Conservation (phyloP, 2,888 invertebrate genomes). For the Patella depressa region DNA sequence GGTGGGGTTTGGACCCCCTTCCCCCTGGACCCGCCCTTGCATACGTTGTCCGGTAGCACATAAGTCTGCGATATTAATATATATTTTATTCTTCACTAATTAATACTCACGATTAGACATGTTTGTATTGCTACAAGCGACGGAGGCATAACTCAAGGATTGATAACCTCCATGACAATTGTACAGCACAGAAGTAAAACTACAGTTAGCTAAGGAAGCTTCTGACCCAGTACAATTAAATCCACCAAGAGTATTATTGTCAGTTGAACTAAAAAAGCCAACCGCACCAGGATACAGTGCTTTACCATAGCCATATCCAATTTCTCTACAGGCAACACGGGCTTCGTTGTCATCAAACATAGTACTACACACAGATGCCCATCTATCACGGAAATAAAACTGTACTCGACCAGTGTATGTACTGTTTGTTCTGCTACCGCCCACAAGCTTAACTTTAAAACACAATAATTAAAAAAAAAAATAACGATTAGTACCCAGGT, state of each 20-base stretch:
- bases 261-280: constrained; percentile 27
- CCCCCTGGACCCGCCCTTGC: too few species aligned
- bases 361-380: constrained; percentile 54
- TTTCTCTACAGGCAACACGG: constrained; percentile 48
- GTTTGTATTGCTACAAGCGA: constrained; percentile 47
- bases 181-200: constrained; percentile 39
- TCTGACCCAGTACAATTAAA: constrained; percentile 73
- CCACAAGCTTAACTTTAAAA: constrained; percentile 46
- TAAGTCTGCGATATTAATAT: too few species aligned
- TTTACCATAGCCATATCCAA: constrained; percentile 50
- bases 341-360: constrained; percentile 46
- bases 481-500: too few species aligned
- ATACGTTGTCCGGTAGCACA: too few species aligned
- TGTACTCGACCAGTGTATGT: constrained; percentile 54
- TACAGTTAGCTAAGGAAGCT: constrained; percentile 42
- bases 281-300: constrained; percentile 49
- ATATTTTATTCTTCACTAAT: too few species aligned
- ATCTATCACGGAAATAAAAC: constrained; percentile 47
- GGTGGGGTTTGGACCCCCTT: too few species aligned
- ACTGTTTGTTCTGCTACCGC: constrained; percentile 46
- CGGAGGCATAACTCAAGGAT: constrained; percentile 50
- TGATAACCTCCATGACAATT: constrained; percentile 23
- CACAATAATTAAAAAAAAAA: neutral
- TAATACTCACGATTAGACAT: constrained; percentile 36
- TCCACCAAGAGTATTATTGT: constrained; percentile 45